Base-by-base conservation (phyloP, 2,797 vertebrate genomes). In the Danio tinwini region DNA sequence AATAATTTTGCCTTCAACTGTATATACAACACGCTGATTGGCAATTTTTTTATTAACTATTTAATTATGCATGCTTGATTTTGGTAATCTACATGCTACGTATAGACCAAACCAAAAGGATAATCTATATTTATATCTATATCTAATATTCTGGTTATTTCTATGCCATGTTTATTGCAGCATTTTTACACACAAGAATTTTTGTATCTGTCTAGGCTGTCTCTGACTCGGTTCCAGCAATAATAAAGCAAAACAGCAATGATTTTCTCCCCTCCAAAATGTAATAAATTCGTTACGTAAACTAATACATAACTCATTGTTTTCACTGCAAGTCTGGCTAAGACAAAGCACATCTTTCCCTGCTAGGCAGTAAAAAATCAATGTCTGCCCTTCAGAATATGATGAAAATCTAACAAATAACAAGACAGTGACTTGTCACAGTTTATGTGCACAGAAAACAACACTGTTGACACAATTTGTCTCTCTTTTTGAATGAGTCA, bases 311-410 rank as follows among this genome's bases (percentile, higher is more conserved):
- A 65, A 67, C 61, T 72, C 59, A 53, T 67, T 58, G 45, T 72
- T 77, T 45, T 62, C 39, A 72, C 55, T 45, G 50, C 64, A 56
- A 58, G 47, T 50, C 49, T 52, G 58, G 67, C 44, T 53, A 72
- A 79, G 67, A 72, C 53, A 71, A 63, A 71, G 49, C 65, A 56
- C 62, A 80, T 77, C 37, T 55, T 68, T 74, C 69, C 67, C 62
- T 61, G 40, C 29, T 19, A 55, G 72, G 19, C 55, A 77, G 62
- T 59, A 59, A 17, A 56, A 76, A 64, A 81, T 85, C 81, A 71
- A 82, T 80, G 75, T 82, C 42, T 80, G 55, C 63, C 56, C 53
- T 80, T 65, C 76, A 59, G 62, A 77, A 73, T 11, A 68, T 55
- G 63, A 85, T 77, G 58, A 47, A 80, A 74, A 68, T 63, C 42